Evolutionary conservation across 1,140 invertebrate species (phyloP), one percentile per base, ranked within the genome.

Genomic region (Drosophila kanapiae): DNA sequence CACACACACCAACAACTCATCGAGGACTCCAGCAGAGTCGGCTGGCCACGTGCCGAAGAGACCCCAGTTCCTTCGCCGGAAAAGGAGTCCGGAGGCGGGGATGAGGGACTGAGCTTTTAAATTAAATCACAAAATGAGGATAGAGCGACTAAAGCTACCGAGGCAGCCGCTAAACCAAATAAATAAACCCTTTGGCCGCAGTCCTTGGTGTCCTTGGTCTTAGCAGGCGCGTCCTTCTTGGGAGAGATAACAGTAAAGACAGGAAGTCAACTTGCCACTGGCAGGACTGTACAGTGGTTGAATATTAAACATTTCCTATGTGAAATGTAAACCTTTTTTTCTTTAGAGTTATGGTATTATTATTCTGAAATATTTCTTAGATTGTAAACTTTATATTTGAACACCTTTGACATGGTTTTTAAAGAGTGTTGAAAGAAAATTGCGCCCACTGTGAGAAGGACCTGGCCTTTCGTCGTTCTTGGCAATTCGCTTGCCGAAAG

Each of bases 51-150:
- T 84, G 57, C 77, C 64, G 72, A 42, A 60, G 68, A 67, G 58
- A 64, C 38, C 38, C 16, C 37, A 57, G 56, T 16, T 58, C 40
- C 67, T 35, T 13, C 13, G 13, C 31, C 29, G 23, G 42, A 10
- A 64, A 49, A 13, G 42, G 68, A 71, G 37, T 42, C 14, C 7
- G 31, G 4, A 6, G 68, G 49, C 49, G 51, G 38, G 60, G 43
- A 16, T 42, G 54, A 63, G 60, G 76, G 51, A 43, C 56, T 64
- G 76, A 72, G 84, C 84, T 87, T 83, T 87, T 87, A 87, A 87
- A 87, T 87, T 87, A 87, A 87, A 87, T 87, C 84, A 88, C 84
- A 88, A 84, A 84, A 88, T 84, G 86, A 60, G 79, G 85, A 87
- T 83, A 71, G 72, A 76, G 80, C 78, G 68, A 68, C 77, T 76